Base-by-base conservation (phyloP, 2,888 invertebrate species). In the Epinotia nisella region DNA sequence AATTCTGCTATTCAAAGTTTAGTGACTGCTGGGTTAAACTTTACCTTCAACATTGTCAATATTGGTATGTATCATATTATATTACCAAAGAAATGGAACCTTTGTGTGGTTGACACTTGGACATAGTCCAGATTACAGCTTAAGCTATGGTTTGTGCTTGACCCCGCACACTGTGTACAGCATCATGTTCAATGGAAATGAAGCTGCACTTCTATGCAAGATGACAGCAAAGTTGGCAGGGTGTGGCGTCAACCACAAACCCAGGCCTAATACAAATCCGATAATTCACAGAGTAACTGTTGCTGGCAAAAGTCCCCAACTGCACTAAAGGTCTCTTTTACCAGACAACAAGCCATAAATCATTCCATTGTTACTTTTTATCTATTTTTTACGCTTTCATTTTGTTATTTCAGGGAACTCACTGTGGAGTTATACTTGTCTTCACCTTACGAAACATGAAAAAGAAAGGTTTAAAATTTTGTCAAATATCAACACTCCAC, bases 361-460 rank as follows among this genome's bases (percentile, higher is more conserved):
- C 3, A 45, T 15, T 45, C 1, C 15, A n/a, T n/a, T 13, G 3
- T 49, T 49, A n/a, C n/a, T 49, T 49, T 49, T 49, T 4, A 49
- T 49, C n/a, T 49, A n/a, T 7, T 49, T 49, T 49, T 49, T 4
- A 49, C n/a, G 7, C 1, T n/a, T 49, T n/a, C 55, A 13, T 56
- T 53, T 66, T 72, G 74, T 77, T 73, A 71, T 87, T 88, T 73
- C 76, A 93, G 92, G 95, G 75, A 89, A 92, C 82, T 95, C 96
- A 35, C 95, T 97, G 80, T 98, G 97, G 97, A 96, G 96, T 72
- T 97, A 96, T 84, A 95, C 96, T 75, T 95, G 96, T 81, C 94
- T 95, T 67, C 97, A 97, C 84, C 91, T 99, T 69, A 98, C 97
- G 17, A 96, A 96, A 86, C 98, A 98, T 86, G 98, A 98, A 88